Base-by-base conservation (phyloP, 1,140 invertebrate genomes). In the Drosophila fuyamai region DNA sequence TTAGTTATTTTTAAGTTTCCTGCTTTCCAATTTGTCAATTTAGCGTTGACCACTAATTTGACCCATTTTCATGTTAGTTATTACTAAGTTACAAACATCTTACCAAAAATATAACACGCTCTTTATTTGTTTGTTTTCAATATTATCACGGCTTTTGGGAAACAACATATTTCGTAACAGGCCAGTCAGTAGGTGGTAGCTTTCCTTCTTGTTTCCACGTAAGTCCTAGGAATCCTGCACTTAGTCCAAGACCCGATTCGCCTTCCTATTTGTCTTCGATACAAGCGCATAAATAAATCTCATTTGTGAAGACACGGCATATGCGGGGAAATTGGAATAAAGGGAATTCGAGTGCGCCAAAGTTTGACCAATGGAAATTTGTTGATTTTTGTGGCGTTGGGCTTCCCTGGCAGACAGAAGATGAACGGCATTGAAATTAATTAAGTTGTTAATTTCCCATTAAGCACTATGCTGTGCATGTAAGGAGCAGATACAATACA, bases 381-480 rank as follows among this genome's bases (percentile, higher is more conserved):
- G 66, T 89, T 79, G 79, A 83, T 88, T 88, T 86, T 66, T 48
- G 44, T 61, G 60, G 61, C 54, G 75, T 68, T 76, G 79, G 82
- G 66, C 75, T 89, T 70, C 58, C 29, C 18, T 65, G 38, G 75
- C 51, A 55, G 51, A 60, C 81, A 41, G 70, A 90, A 90, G 85
- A 90, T 90, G 85, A 90, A 90, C 90, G 85, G 85, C 85, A 90
- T 76, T 72, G 79, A 68, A 85, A 90, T 90, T 90, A 90, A 90
- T 90, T 90, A 90, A 90, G 85, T 90, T 90, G 85, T 90, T 90
- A 90, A 90, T 90, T 90, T 85, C 79, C 86, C 86, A 90, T 90
- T 90, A 90, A 75, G 76, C 83, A 89, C 67, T 60, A 43, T 57
- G 57, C 67, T 41, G 51, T 68, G 61, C 80, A 89, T 73, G 73